These are phyloP conservation scores for Drosophila lacertosa DNA, from an alignment of 1,140 invertebrate genomes.

Conservation along the genomic window DNA sequence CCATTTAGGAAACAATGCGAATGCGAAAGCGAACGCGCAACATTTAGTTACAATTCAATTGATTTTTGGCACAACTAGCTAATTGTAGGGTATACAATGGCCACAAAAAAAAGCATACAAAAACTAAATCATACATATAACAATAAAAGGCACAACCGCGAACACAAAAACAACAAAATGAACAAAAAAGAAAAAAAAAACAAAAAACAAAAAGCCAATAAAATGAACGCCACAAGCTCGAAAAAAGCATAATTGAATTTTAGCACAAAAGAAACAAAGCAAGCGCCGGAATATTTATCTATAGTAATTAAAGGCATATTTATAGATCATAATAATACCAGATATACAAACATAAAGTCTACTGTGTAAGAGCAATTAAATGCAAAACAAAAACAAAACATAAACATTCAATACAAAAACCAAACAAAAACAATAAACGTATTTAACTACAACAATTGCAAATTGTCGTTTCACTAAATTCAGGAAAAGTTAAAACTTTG, in stretches of 20 bases:
- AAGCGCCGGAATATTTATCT: constrained; percentile 81
- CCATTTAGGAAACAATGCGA: constrained; percentile 9
- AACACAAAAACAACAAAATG: constrained; percentile 30
- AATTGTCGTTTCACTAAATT: constrained; percentile 4
- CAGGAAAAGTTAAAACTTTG: neutral
- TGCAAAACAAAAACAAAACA: constrained; percentile 58
- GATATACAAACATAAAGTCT: constrained; percentile 60
- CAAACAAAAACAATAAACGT: constrained; percentile 74
- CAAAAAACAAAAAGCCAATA: constrained; percentile 21
- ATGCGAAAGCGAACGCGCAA: constrained; percentile 10
- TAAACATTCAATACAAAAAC: constrained; percentile 44
- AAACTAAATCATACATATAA: constrained; percentile 6
- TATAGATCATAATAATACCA: constrained; percentile 77
- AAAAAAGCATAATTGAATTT: constrained; percentile 52
- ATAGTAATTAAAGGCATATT: constrained; percentile 81
- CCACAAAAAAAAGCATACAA: constrained; percentile 27
- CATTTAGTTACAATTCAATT: constrained; percentile 68
- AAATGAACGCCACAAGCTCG: constrained; percentile 45
- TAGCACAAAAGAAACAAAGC: constrained; percentile 71
- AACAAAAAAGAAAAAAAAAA: constrained; percentile 21
- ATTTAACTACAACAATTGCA: constrained; percentile 66
- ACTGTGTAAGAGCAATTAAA: constrained; percentile 73
- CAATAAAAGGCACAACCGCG: constrained; percentile 9
- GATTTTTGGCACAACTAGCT: constrained; percentile 69
- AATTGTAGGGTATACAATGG: constrained; percentile 62